Percentiles rank a stretch among this genome's conserved stretches.
phyloP scores from a whole-genome alignment of 2,797 vertebrate species.

The Setipinna tenuifilis region DNA sequence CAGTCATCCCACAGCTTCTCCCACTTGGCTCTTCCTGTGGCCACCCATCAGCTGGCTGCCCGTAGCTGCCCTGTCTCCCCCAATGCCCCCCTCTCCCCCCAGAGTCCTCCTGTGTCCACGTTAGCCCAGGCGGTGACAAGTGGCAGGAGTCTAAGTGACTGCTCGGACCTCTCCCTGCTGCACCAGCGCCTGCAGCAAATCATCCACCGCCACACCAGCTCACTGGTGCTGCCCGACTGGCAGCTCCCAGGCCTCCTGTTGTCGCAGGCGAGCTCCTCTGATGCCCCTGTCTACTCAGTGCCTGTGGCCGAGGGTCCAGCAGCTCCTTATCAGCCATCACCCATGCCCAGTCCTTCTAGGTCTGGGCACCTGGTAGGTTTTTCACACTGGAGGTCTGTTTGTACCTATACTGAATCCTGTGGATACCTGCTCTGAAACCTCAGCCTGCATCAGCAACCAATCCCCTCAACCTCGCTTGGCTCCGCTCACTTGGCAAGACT shows the following conservation, averaged over 20 bases:
- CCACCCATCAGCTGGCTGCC: not conserved
- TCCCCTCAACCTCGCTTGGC: not conserved
- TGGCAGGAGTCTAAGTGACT: conserved; percentile 53
- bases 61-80: conserved; percentile 17
- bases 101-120: not conserved
- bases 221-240: conserved; percentile 60
- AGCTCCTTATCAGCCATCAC: not conserved
- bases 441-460: not conserved
- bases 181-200: conserved; percentile 74
- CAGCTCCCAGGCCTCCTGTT: not conserved
- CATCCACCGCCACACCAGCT: conserved; percentile 68
- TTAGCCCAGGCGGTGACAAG: conserved; percentile 25
- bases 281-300: not conserved
- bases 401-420: not conserved
- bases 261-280: not conserved
- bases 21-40: not conserved
- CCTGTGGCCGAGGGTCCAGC: not conserved
- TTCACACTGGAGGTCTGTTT: not conserved
- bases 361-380: conserved; percentile 7
- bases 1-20: not conserved
- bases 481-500: not conserved
- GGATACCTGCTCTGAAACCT: not conserved
- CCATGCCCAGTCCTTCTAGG: not conserved
- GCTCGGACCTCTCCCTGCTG: conserved; percentile 68
- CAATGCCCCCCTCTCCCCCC: conserved; percentile 27